Base-by-base conservation (phyloP, 2,888 invertebrate genomes). In the Polymixis lichenea region DNA sequence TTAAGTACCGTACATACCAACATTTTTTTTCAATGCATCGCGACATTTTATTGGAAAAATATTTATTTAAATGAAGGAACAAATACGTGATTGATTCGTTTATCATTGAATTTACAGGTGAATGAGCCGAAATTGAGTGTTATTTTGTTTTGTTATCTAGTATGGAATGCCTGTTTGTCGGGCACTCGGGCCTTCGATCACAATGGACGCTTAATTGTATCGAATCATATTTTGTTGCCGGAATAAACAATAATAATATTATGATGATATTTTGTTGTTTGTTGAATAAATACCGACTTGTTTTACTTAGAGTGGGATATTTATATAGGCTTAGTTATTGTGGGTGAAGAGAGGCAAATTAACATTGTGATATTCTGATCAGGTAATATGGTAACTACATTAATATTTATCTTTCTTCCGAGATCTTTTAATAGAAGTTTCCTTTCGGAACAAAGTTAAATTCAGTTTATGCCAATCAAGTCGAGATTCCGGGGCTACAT, bases 381-480 rank as follows among this genome's bases (percentile, higher is more conserved):
- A 51, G 51, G 22, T 22, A 17, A 51, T 2, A 22, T 32, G 6
- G 11, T 46, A n/a, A 43, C 22, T 32, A 19, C 43, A n/a, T 70
- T 46, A 28, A 77, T 71, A 79, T 74, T 84, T 32, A 80, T 51
- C 55, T 55, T 53, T 55, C 53, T 61, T 22, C 51, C 8, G 15
- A 58, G 43, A 83, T 51, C 55, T 64, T 56, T 61, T 65, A 43
- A 64, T 76, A 76, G 15, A 72, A 75, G 38, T 85, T 77, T 70
- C 15, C 60, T 60, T 68, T 32, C 17, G 46, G 28, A 65, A 60
- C 38, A 72, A 79, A 84, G 74, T 80, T 83, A 51, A 79, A 83
- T 83, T 70, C 73, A 62, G 72, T 85, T 85, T 73, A 62, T 80
- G 73, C 71, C 83, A 83, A 85, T 85, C 83, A 85, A 77, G 74